These are phyloP conservation scores for Auanema freiburgensis DNA, from an alignment of 2,888 invertebrate species.

Conservation along the genomic window DNA sequence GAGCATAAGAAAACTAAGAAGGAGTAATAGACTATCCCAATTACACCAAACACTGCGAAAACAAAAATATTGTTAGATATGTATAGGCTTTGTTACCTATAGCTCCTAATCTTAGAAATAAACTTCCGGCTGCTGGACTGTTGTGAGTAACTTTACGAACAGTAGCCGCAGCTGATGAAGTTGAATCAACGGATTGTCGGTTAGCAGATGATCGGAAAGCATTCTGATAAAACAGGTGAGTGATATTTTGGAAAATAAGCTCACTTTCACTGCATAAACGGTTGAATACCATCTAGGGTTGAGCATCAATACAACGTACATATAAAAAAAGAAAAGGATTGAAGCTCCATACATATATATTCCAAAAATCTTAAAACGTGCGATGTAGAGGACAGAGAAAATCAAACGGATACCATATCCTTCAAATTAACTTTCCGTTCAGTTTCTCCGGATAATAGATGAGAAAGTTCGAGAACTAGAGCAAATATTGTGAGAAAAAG, in stretches of 20 bases:
- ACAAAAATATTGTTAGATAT: neutral
- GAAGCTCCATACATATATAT: slow-evolving; percentile 58
- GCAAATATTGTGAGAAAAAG: slow-evolving; percentile 55
- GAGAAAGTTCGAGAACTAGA: slow-evolving; percentile 57
- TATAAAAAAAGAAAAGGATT: slow-evolving; percentile 55
- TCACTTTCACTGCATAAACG: slow-evolving; percentile 25
- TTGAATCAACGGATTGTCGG: slow-evolving; percentile 27
- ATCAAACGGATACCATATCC: slow-evolving; percentile 44
- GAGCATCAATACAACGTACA: slow-evolving; percentile 54
- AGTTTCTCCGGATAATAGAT: slow-evolving; percentile 51
- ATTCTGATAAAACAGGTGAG: neutral
- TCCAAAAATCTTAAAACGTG: slow-evolving; percentile 51
- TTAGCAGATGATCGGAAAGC: slow-evolving; percentile 14
- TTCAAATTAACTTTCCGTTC: slow-evolving; percentile 46
- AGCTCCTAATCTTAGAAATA: slow-evolving; percentile 56
- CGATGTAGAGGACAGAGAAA: neutral
- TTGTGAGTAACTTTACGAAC: slow-evolving; percentile 55
- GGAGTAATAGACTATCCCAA: slow-evolving; percentile 58
- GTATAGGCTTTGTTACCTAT: slow-evolving; percentile 37
- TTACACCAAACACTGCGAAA: slow-evolving; percentile 57
- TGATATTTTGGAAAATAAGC: neutral
- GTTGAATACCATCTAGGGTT: slow-evolving; percentile 55
- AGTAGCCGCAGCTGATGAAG: slow-evolving; percentile 47
- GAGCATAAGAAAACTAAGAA: slow-evolving; percentile 57
- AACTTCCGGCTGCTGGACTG: slow-evolving; percentile 57